Evolutionary conservation across 2,888 invertebrate genomes (phyloP).

Genomic region (Nemotelus nigrinus): DNA sequence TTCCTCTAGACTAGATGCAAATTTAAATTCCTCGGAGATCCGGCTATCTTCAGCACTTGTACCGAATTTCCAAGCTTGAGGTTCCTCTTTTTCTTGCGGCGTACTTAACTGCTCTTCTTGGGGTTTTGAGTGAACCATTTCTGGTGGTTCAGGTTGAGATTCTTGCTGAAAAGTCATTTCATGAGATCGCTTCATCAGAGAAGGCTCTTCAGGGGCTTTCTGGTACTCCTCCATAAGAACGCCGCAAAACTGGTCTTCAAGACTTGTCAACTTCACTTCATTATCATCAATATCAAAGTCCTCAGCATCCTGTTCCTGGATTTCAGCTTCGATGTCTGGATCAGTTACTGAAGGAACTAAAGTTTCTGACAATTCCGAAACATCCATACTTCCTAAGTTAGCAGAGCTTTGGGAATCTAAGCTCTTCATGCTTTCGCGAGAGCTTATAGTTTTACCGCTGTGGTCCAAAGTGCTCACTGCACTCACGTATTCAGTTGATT

Average conservation of each 20-base stretch:
- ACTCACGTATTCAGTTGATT: conserved; percentile 86
- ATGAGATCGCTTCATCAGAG: conserved; percentile 85
- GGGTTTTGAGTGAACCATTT: background rate
- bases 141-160: conserved; percentile 53
- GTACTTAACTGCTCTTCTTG: conserved; percentile 43
- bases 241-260: conserved; percentile 68
- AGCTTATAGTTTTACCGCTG: conserved; percentile 70
- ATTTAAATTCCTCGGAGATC: conserved; percentile 65
- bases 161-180: conserved; percentile 89
- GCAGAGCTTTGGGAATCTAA: conserved; percentile 90
- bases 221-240: conserved; percentile 70
- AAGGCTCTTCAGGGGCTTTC: conserved; percentile 68
- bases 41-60: conserved; percentile 63
- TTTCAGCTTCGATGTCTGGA: conserved; percentile 66
- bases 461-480: conserved; percentile 79
- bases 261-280: conserved; percentile 55
- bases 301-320: conserved; percentile 58
- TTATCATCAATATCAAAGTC: conserved; percentile 52
- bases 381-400: conserved; percentile 87
- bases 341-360: conserved; percentile 90
- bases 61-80: conserved; percentile 52
- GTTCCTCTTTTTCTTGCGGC: conserved; percentile 54
- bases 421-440: conserved; percentile 89
- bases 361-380: conserved; percentile 93
- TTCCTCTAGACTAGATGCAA: conserved; percentile 70